Base-by-base conservation (phyloP, 2,113 vertebrate species). In the Anas platyrhynchos region DNA sequence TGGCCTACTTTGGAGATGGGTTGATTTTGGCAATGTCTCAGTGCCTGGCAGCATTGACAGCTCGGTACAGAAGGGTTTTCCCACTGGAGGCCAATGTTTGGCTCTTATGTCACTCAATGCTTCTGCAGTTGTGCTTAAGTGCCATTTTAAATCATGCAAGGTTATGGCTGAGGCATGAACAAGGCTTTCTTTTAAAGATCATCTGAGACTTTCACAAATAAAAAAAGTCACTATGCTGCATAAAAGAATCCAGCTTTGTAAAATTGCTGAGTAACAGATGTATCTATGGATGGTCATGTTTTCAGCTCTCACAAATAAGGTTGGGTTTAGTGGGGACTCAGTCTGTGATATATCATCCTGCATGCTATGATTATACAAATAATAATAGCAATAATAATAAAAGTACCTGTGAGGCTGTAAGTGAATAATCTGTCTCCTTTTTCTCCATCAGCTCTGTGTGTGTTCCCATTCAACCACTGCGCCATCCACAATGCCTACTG, bases 401-500 rank as follows among this genome's bases (percentile, higher is more conserved):
- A 43, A 0, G 0, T 48, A 56, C 43, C 52, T 68, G 48, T 78
- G 61, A 86, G 17, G 32, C 11, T 88, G 20, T 7, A 91, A 68
- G n/a, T 46, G 56, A 65, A 61, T 61, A 34, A 41, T 29, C 32
- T 7, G 27, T 25, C 25, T 92, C 32, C 27, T 86, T 94, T 95
- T 75, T 13, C 92, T 72, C 58, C 54, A 79, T 61, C 78, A 85
- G 15, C 89, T 91, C 80, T 86, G 52, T 68, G 50, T 93, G 94
- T 34, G 38, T 68, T 86, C 83, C 77, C 34, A 65, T 91, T 83
- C 83, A 78, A 41, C 38, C 52, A 84, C 91, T 56, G 65, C 0
- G 3, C 61, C 66, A 72, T 78, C 73, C 65, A 86, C 65, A 88
- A 81, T 88, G 65, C 76, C 76, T 43, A 23, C 46, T 83, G 65